These are phyloP conservation scores for Drosophila monieri DNA, from an alignment of 2,888 invertebrate genomes.

Conservation along the genomic window DNA sequence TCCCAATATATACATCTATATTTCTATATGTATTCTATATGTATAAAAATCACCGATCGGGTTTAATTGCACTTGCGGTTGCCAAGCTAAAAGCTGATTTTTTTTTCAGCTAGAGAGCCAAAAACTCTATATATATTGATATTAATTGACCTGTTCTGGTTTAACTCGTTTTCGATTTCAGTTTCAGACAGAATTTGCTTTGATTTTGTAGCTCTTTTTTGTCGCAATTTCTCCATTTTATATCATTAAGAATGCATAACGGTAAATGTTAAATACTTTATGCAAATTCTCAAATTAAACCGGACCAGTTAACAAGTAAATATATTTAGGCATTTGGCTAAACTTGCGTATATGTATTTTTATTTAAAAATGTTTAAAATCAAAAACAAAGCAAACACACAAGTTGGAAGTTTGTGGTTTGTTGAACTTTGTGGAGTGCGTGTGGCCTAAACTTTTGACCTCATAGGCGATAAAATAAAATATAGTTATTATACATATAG, in stretches of 20 bases:
- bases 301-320: constrained; percentile 52
- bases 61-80: constrained; percentile 47
- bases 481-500: constrained; percentile 2
- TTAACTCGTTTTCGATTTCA: constrained; percentile 60
- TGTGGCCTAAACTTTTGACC: constrained; percentile 45
- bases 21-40: constrained; percentile 17
- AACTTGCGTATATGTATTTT: constrained; percentile 4
- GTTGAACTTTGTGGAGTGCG: constrained; percentile 50
- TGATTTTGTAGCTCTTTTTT: constrained; percentile 4
- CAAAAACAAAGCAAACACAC: constrained; percentile 35
- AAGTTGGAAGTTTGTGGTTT: constrained; percentile 33
- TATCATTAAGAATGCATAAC: constrained; percentile 54
- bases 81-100: constrained; percentile 38
- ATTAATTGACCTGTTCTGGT: constrained; percentile 62
- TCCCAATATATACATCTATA: not conserved
- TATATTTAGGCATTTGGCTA: constrained; percentile 10
- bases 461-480: constrained; percentile 1
- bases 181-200: constrained; percentile 26
- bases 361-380: constrained; percentile 23
- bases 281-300: constrained; percentile 43
- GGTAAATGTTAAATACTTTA: constrained; percentile 66
- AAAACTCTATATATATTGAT: constrained; percentile 25
- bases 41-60: constrained; percentile 19
- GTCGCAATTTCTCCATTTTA: constrained; percentile 29
- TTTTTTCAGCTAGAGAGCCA: constrained; percentile 33